phyloP scores from a whole-genome alignment of 1,140 invertebrate species.

The Aethina tumida region DNA sequence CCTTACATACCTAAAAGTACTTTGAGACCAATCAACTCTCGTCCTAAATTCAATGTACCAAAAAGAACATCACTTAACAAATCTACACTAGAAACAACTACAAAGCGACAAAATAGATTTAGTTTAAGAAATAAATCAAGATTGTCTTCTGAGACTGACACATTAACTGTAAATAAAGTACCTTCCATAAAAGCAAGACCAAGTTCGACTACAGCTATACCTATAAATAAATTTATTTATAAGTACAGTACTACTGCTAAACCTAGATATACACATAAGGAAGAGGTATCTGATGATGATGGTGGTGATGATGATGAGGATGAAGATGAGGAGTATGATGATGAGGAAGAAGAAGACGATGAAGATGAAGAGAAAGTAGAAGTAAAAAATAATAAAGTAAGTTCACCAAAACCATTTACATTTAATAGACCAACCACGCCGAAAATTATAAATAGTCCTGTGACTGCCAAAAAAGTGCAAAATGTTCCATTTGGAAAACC shows the following conservation, averaged over 20 bases:
- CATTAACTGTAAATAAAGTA: constrained; percentile 3
- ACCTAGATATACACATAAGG: not conserved
- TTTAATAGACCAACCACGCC: too few species aligned
- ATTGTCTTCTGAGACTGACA: not conserved
- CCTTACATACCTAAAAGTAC: constrained; percentile 12
- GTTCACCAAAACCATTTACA: too few species aligned
- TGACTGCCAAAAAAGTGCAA: too few species aligned
- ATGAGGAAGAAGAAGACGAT: constrained; percentile 38
- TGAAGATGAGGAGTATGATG: constrained; percentile 39
- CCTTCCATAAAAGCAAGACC: not conserved
- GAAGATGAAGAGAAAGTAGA: constrained; percentile 34
- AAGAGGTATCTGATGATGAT: constrained; percentile 6
- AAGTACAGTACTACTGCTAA: constrained; percentile 16
- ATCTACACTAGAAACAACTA: constrained; percentile 1
- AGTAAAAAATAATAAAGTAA: constrained; percentile 9
- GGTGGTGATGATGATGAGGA: constrained; percentile 32
- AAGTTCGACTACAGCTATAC: constrained; percentile 2
- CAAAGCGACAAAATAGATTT: not conserved
- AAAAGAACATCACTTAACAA: not conserved
- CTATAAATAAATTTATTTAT: constrained; percentile 16
- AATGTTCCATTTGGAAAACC: not conserved
- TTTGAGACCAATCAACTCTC: constrained; percentile 14
- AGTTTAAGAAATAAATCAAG: constrained; percentile 4
- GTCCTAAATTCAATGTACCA: constrained; percentile 14
- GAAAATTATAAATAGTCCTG: too few species aligned